These are phyloP conservation scores for Melanerpes aurifrons DNA, from an alignment of 2,113 vertebrate species.

Conservation along the genomic window DNA sequence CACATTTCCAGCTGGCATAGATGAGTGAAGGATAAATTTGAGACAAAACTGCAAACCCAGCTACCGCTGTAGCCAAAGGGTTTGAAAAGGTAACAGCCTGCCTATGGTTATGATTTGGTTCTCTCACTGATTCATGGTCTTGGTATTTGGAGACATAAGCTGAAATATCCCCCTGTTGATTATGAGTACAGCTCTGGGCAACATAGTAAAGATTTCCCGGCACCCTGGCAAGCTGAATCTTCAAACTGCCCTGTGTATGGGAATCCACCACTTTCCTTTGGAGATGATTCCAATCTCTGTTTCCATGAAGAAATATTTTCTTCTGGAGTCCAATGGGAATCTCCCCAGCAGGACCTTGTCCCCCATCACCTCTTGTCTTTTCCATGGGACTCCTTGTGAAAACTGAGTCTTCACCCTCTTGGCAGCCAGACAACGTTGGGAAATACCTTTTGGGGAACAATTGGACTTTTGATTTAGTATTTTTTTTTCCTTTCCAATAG, in stretches of 20 bases:
- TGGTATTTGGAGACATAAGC: not conserved
- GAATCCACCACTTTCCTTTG: no score
- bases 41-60: not conserved
- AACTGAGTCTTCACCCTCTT: no score
- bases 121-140: not conserved
- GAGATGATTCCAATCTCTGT: no score
- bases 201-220: no score
- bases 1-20: not conserved
- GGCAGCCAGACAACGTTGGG: not conserved
- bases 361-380: no score
- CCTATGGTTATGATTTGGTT: not conserved
- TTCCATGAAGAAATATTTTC: no score
- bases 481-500: not conserved
- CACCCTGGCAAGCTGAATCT: no score
- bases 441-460: not conserved
- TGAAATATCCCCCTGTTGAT: not conserved
- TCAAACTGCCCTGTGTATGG: no score
- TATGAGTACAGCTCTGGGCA: not conserved
- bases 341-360: no score
- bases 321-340: no score
- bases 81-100: not conserved
- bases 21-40: conserved; percentile 13
- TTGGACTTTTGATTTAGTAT: not conserved
- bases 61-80: not conserved
- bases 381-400: no score